phyloP scores from a whole-genome alignment of 2,888 invertebrate genomes.

The Yponomeuta malinellus region DNA sequence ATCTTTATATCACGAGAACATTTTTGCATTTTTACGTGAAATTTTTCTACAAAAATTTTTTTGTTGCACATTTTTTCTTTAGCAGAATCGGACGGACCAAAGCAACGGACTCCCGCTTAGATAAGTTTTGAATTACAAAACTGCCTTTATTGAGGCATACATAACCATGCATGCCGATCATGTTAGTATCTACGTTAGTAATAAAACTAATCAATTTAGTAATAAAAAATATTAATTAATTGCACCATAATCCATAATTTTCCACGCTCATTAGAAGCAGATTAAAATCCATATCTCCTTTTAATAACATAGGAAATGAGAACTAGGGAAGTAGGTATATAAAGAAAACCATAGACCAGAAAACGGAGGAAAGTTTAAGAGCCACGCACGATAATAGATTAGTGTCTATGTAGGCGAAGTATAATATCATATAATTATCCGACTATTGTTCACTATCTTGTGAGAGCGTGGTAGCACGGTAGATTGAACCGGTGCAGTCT shows the following conservation, averaged over 20 bases:
- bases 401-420: too few relatives aligned
- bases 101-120: too few relatives aligned
- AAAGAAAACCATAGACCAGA: background rate
- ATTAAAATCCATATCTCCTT: background rate
- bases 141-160: too few relatives aligned
- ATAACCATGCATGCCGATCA: too few relatives aligned
- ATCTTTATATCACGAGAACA: too few relatives aligned
- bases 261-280: background rate
- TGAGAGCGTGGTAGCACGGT: background rate
- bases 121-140: too few relatives aligned
- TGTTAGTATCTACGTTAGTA: too few relatives aligned
- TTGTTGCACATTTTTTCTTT: background rate
- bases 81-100: too few relatives aligned
- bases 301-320: background rate
- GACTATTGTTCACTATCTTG: background rate
- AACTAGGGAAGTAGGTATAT: background rate
- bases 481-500: too few relatives aligned
- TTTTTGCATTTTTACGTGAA: too few relatives aligned
- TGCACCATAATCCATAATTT: background rate
- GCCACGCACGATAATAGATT: background rate
- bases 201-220: too few relatives aligned
- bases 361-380: background rate
- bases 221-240: too few relatives aligned
- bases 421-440: background rate
- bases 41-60: background rate